These are phyloP conservation scores for Aphyosemion australe DNA, from an alignment of 2,113 vertebrate species.

Conservation along the genomic window DNA sequence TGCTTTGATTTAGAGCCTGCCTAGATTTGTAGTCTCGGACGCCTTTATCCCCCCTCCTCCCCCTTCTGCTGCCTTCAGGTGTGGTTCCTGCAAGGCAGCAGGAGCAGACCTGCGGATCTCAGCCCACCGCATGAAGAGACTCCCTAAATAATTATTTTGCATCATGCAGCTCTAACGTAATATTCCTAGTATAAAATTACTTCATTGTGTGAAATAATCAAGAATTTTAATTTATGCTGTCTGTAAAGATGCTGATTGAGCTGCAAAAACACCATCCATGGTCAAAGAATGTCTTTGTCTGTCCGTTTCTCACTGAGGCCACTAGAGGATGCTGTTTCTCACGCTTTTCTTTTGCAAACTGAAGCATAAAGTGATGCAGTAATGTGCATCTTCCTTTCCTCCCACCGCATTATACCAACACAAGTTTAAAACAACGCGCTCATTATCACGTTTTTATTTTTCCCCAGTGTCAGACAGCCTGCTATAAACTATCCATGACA, in stretches of 20 bases:
- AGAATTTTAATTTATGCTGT: neutral
- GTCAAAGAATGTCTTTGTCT: constrained; percentile 35
- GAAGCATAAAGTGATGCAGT: constrained; percentile 10
- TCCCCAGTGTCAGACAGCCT: neutral
- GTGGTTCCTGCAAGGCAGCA: constrained; percentile 65
- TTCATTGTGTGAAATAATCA: constrained; percentile 12
- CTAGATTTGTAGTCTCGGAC: constrained; percentile 20
- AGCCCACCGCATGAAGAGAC: constrained; percentile 23
- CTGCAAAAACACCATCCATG: constrained; percentile 27
- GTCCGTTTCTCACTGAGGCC: constrained; percentile 28
- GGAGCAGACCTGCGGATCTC: constrained; percentile 38
- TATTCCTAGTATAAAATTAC: neutral
- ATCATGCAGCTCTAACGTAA: neutral
- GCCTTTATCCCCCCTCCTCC: constrained; percentile 10
- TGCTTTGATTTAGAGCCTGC: neutral
- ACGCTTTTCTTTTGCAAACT: neutral
- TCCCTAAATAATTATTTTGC: constrained; percentile 1
- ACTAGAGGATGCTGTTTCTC: constrained; percentile 51
- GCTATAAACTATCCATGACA: constrained; percentile 32
- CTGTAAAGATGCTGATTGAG: constrained; percentile 37
- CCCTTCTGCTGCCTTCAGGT: constrained; percentile 60
- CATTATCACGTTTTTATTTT: neutral
- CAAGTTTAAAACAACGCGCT: constrained; percentile 13
- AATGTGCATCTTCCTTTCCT: constrained; percentile 2
- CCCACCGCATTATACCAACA: constrained; percentile 2